Percentiles rank a stretch among this genome's conserved stretches.
Evolutionary conservation across 2,113 vertebrate species (phyloP).

Genomic region (Melanerpes aurifrons): DNA sequence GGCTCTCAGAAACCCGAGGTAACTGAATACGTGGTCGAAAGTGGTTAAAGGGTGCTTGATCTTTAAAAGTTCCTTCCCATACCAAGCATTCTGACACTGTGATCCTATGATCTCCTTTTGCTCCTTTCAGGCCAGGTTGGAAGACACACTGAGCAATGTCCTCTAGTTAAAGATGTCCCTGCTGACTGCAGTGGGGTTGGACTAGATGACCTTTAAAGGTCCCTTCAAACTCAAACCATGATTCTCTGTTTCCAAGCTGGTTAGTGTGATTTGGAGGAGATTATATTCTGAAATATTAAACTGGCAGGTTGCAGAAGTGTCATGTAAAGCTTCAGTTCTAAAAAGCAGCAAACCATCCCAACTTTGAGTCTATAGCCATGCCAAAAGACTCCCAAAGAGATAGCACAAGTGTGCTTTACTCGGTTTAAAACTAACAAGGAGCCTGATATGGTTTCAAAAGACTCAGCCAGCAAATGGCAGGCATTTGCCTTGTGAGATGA

Average conservation of each 20-base stretch:
- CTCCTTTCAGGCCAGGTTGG: not conserved
- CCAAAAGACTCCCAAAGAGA: not conserved
- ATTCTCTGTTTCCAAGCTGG: not conserved
- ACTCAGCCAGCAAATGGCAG: not conserved
- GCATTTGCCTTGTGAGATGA: not conserved
- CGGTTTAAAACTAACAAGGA: not conserved
- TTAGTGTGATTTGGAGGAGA: not conserved
- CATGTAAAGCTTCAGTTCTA: not conserved
- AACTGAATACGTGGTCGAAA: too few species aligned
- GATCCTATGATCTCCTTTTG: too few species aligned
- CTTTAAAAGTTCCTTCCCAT: too few species aligned
- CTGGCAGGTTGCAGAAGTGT: not conserved
- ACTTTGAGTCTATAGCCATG: not conserved
- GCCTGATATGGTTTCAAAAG: not conserved
- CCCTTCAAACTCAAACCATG: not conserved
- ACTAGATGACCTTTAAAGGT: not conserved
- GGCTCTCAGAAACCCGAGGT: too few species aligned
- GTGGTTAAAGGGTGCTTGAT: too few species aligned
- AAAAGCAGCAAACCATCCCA: not conserved
- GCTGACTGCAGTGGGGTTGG: not conserved
- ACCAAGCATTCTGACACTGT: too few species aligned
- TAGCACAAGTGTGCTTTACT: not conserved
- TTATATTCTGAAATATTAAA: not conserved
- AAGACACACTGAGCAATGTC: not conserved
- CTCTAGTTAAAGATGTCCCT: not conserved